A percentile compares a stretch with the other conserved stretches of the same genome.
Evolutionary conservation across 2,888 invertebrate genomes (phyloP).

Genomic region (Lasius fuliginosus): DNA sequence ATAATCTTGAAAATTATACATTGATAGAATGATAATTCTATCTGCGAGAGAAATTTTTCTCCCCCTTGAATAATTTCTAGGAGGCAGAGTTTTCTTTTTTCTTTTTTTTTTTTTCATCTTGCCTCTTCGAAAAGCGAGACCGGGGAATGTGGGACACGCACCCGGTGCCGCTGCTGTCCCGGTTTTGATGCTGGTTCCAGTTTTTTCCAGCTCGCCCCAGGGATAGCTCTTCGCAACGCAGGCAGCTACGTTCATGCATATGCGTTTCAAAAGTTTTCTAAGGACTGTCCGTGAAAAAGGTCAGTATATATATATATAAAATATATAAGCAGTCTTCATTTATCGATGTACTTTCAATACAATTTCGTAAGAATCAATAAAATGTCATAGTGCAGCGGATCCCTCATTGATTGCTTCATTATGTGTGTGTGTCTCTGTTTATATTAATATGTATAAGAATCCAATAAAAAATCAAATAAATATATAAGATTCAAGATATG

Average conservation of each 20-base stretch:
- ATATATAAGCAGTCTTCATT: slow-evolving; percentile 11
- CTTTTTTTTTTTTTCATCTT: background rate
- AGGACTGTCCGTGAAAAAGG: slow-evolving; percentile 5
- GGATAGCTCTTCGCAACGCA: background rate
- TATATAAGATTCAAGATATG: background rate
- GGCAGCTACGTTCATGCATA: slow-evolving; percentile 16
- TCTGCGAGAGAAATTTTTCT: background rate
- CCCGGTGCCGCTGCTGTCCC: slow-evolving; percentile 43
- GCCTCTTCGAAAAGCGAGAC: slow-evolving; percentile 12
- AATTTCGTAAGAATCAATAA: slow-evolving; percentile 22
- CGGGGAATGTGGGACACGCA: slow-evolving; percentile 53
- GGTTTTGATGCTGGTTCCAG: slow-evolving; percentile 17
- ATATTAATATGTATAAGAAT: background rate
- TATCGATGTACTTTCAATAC: slow-evolving; percentile 23
- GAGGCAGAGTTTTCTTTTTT: background rate
- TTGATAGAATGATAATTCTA: background rate
- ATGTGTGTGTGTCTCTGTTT: background rate
- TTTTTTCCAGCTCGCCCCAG: slow-evolving; percentile 33
- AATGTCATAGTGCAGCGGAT: slow-evolving; percentile 17
- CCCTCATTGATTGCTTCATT: background rate
- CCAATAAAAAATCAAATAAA: background rate
- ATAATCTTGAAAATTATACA: background rate
- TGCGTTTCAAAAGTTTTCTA: slow-evolving; percentile 20
- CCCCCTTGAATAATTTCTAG: background rate
- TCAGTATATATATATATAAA: background rate